Evolutionary conservation across 2,113 vertebrate genomes (phyloP).

Genomic region (Pelecanus crispus): DNA sequence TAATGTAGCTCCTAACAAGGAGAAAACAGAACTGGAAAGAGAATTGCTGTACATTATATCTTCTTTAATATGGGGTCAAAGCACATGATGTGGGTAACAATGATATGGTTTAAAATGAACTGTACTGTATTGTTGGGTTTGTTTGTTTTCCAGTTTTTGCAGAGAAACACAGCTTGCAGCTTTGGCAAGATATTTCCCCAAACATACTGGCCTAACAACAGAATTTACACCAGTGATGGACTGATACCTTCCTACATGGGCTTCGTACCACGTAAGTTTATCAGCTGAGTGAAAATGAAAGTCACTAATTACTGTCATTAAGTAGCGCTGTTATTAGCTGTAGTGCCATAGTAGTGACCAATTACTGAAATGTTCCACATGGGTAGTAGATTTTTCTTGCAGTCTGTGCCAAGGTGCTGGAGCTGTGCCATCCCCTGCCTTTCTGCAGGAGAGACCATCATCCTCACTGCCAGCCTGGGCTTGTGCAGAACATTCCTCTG

Average conservation of each 20-base stretch:
- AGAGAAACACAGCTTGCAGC: conserved; percentile 16
- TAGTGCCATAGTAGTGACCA: background rate
- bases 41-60: background rate
- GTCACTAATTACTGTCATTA: background rate
- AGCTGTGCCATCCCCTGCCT: background rate
- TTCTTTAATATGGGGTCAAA: background rate
- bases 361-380: background rate
- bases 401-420: background rate
- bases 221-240: conserved; percentile 60
- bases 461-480: background rate
- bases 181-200: conserved; percentile 46
- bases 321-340: background rate
- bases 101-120: background rate
- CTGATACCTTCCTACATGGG: conserved; percentile 66
- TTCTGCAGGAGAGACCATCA: background rate
- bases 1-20: background rate
- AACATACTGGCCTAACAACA: conserved; percentile 57
- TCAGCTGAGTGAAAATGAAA: background rate
- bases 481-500: background rate
- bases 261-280: conserved; percentile 68
- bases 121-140: fast-evolving
- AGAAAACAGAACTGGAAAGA: background rate
- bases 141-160: conserved; percentile 30
- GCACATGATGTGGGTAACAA: background rate
- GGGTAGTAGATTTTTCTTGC: background rate